Conservation (phyloP, 1,140 invertebrate genomes). For the Sesamia nonagrioides region DNA sequence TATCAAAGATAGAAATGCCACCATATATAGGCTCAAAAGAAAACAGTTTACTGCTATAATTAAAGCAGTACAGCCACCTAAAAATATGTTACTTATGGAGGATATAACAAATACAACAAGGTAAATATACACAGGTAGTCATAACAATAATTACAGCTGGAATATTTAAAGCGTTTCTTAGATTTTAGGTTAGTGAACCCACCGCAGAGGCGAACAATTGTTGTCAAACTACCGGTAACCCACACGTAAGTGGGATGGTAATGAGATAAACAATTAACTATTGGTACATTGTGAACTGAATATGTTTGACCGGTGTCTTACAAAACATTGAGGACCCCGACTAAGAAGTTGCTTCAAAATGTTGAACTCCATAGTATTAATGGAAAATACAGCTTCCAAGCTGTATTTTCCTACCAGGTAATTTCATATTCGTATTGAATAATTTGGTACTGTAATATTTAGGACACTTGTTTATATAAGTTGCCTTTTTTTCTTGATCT, state of each 20-base stretch:
- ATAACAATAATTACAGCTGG: slow-evolving; percentile 9
- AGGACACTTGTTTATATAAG: too few species aligned
- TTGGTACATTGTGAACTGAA: slow-evolving; percentile 25
- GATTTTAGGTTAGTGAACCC: slow-evolving; percentile 64
- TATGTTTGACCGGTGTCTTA: slow-evolving; percentile 10
- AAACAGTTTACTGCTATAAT: background rate
- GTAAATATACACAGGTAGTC: background rate
- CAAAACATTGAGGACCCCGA: background rate
- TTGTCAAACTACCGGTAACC: slow-evolving; percentile 50
- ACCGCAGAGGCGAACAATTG: slow-evolving; percentile 44
- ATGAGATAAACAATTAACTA: slow-evolving; percentile 55
- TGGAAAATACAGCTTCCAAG: too few species aligned
- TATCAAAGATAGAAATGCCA: background rate
- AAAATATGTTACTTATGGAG: background rate
- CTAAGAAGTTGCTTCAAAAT: background rate
- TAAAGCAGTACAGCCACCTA: background rate
- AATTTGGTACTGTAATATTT: too few species aligned
- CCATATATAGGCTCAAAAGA: too few species aligned
- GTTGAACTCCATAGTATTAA: background rate
- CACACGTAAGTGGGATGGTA: slow-evolving; percentile 46
- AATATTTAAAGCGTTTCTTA: slow-evolving; percentile 22
- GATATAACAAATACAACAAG: background rate
- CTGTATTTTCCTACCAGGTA: too few species aligned
- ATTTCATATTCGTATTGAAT: too few species aligned
- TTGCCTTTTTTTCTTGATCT: too few species aligned